Base-by-base conservation (phyloP, 2,888 invertebrate species). In the Nezara viridula region DNA sequence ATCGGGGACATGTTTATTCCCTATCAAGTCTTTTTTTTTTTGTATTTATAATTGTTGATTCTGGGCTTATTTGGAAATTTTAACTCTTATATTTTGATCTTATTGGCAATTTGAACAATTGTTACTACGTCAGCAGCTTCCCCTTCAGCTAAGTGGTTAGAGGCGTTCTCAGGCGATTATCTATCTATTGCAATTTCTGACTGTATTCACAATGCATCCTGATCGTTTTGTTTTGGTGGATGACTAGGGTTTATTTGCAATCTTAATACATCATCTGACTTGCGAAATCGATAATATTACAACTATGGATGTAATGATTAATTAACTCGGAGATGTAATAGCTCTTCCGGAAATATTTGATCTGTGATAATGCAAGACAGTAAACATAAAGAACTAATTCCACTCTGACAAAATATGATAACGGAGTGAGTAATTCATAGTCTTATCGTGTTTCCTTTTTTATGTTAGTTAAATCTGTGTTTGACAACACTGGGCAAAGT, bases 401-500 rank as follows among this genome's bases (percentile, higher is more conserved):
- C 37, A 37, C 14, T 0, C 6, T 37, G 19, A 73, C 21, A 73
- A 73, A 27, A 37, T 27, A 66, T 27, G 66, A 73, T 73, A 37
- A 37, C n/a, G 19, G 32, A 37, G 21, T 73, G 66, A 73, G 66
- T 73, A 19, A 73, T 73, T 37, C 66, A 37, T 73, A 73, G 32
- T 37, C 32, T 73, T 73, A 73, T 73, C 66, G 37, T 73, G 19
- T 37, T 73, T 27, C 21, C 19, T 37, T 73, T 73, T 73, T 73
- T 37, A 37, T 6, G 32, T 7, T 16, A 21, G 66, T 73, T 73
- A 73, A 73, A 73, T 73, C 12, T 27, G 66, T 21, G 32, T 73
- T 32, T 73, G 32, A 73, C 66, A 73, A 73, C 66, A 73, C 32
- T 73, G 66, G 66, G 32, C 66, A 37, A 73, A 73, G 66, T 73